Conservation (phyloP, 2,888 invertebrate genomes). For the Pristionchus fissidentatus region DNA sequence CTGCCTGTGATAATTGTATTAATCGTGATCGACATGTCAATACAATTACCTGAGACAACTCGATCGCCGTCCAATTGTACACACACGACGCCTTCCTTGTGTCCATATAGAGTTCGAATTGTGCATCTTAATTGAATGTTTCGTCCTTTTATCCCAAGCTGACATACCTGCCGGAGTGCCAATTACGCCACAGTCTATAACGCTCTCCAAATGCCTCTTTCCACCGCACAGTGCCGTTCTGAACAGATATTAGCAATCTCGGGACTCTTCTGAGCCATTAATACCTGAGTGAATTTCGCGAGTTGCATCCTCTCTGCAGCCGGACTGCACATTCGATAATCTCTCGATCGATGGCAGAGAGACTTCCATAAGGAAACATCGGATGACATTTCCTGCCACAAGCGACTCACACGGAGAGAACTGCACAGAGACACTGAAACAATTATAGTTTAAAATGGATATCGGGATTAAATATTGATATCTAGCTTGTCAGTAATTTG, state of each 20-base stretch:
- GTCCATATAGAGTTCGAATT: slow-evolving; percentile 79
- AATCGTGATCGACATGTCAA: background rate
- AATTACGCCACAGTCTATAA: slow-evolving; percentile 78
- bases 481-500: too few relatives aligned
- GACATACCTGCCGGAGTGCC: slow-evolving; percentile 76
- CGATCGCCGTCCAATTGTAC: slow-evolving; percentile 79
- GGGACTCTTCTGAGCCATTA: background rate
- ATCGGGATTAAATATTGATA: too few relatives aligned
- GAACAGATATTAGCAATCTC: background rate
- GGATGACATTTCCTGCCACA: slow-evolving; percentile 47
- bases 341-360: slow-evolving; percentile 48
- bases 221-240: slow-evolving; percentile 75
- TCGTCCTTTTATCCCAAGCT: background rate
- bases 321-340: slow-evolving; percentile 52
- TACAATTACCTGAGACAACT: slow-evolving; percentile 77
- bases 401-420: slow-evolving; percentile 51
- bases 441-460: background rate
- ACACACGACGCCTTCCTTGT: slow-evolving; percentile 79
- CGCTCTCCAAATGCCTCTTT: slow-evolving; percentile 78
- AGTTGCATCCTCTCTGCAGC: slow-evolving; percentile 52
- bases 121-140: slow-evolving; percentile 75
- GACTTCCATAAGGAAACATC: slow-evolving; percentile 50
- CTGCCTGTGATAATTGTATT: slow-evolving; percentile 8
- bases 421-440: slow-evolving; percentile 51
- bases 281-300: slow-evolving; percentile 33